Evolutionary conservation across 2,888 invertebrate species (phyloP).

Genomic region (Scrobipalpa atriplicella): DNA sequence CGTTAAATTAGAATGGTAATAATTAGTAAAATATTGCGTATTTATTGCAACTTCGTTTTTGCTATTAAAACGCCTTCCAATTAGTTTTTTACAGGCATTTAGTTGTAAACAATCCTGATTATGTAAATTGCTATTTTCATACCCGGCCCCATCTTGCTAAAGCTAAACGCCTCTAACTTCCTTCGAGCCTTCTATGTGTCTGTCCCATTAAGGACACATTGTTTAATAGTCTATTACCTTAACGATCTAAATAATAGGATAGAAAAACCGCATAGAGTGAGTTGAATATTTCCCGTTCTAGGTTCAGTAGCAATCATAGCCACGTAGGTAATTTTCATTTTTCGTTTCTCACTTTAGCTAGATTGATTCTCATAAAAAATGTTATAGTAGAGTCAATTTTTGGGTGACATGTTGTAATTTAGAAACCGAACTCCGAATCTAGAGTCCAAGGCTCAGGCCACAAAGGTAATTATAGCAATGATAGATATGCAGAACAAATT

Average conservation of each 20-base stretch:
- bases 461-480: too few species aligned
- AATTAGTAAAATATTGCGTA: too few species aligned
- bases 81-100: not conserved
- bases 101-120: constrained; percentile 32
- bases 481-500: too few species aligned
- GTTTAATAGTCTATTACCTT: constrained; percentile 25
- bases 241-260: constrained; percentile 14
- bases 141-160: not conserved
- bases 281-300: not conserved
- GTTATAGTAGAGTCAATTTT: too few species aligned
- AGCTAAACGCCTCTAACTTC: constrained; percentile 8
- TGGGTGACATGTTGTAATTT: too few species aligned
- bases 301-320: not conserved
- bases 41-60: too few species aligned
- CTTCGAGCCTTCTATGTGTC: not conserved
- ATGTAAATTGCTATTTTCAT: constrained; percentile 1
- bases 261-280: not conserved
- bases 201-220: constrained; percentile 24
- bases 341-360: too few species aligned
- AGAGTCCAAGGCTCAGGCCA: too few species aligned
- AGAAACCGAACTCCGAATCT: too few species aligned
- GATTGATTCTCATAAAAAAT: too few species aligned
- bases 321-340: too few species aligned
- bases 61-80: not conserved
- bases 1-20: too few species aligned